These are phyloP conservation scores for Tiliacea citrago DNA, from an alignment of 2,888 invertebrate genomes.

Conservation along the genomic window DNA sequence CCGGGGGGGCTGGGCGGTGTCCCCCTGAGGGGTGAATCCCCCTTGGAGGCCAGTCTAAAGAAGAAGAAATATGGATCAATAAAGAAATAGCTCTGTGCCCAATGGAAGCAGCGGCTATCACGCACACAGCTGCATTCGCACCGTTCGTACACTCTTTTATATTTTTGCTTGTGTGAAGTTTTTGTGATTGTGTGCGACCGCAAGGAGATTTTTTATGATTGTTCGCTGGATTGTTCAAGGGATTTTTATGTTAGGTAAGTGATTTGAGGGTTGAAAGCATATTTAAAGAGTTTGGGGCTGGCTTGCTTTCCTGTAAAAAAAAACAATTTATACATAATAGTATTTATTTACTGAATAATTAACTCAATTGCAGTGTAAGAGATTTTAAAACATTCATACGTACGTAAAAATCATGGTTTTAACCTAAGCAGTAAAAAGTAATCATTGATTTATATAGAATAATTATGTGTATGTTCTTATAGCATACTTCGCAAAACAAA, in stretches of 20 bases:
- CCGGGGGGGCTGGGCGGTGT: slow-evolving; percentile 70
- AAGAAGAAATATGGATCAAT: slow-evolving; percentile 91
- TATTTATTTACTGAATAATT: background rate
- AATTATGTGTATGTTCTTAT: background rate
- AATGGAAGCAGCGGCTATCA: slow-evolving; percentile 88
- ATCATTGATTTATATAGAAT: background rate
- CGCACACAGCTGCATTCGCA: slow-evolving; percentile 77
- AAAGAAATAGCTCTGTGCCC: slow-evolving; percentile 90
- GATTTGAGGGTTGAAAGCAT: slow-evolving; percentile 31
- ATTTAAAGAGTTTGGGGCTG: background rate
- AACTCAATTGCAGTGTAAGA: background rate
- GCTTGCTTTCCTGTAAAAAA: background rate
- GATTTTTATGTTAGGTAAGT: slow-evolving; percentile 43
- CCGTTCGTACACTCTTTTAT: slow-evolving; percentile 69
- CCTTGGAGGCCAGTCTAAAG: slow-evolving; percentile 86
- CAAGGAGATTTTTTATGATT: slow-evolving; percentile 73
- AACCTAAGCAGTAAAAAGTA: too few relatives aligned
- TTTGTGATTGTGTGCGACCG: slow-evolving; percentile 72
- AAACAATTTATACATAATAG: background rate
- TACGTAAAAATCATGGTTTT: background rate
- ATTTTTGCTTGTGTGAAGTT: slow-evolving; percentile 62
- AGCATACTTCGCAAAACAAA: too few relatives aligned
- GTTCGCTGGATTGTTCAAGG: slow-evolving; percentile 57
- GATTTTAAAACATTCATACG: background rate
- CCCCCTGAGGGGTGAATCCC: slow-evolving; percentile 63